Base-by-base conservation (phyloP, 2,888 invertebrate genomes). In the Polydesmus complanatus region DNA sequence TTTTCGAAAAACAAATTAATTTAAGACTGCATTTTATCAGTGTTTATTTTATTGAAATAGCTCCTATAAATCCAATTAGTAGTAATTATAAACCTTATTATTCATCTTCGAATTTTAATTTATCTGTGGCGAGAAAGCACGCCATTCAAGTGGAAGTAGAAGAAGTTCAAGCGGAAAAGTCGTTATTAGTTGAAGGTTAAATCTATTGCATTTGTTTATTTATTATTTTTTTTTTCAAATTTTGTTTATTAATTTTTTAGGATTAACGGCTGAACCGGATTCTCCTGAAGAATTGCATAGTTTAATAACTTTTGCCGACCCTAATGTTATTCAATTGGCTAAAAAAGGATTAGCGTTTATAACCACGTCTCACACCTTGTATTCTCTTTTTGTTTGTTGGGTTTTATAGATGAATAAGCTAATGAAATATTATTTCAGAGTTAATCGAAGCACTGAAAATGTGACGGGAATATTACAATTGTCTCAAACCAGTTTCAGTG, bases 401-500 rank as follows among this genome's bases (percentile, higher is more conserved):
- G n/a, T n/a, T n/a, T n/a, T n/a, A n/a, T n/a, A n/a, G n/a, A n/a
- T n/a, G n/a, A n/a, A n/a, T n/a, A n/a, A n/a, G n/a, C 14, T 37
- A 37, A 37, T 37, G 5, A 37, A 37, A 37, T 8, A 8, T 37
- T 5, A 8, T 37, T 8, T 5, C 14, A 14, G 37, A 8, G 37
- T 14, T 14, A 37, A 37, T 37, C 37, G 37, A 37, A 37, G 37
- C 37, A 14, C 37, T 37, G 14, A 2, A 50, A 50, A 22, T n/a
- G n/a, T n/a, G n/a, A n/a, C n/a, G n/a, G n/a, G n/a, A n/a, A n/a
- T n/a, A n/a, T n/a, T n/a, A n/a, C 22, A 3, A n/a, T 37, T 37
- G 54, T 71, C 73, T 0, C 67, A 67, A 18, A 71, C 74, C 68
- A 72, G 71, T 55, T 65, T 75, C 11, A 64, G 71, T 58, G 70